These are phyloP conservation scores for Chloroceryle inda DNA, from an alignment of 2,797 vertebrate species.

Conservation along the genomic window DNA sequence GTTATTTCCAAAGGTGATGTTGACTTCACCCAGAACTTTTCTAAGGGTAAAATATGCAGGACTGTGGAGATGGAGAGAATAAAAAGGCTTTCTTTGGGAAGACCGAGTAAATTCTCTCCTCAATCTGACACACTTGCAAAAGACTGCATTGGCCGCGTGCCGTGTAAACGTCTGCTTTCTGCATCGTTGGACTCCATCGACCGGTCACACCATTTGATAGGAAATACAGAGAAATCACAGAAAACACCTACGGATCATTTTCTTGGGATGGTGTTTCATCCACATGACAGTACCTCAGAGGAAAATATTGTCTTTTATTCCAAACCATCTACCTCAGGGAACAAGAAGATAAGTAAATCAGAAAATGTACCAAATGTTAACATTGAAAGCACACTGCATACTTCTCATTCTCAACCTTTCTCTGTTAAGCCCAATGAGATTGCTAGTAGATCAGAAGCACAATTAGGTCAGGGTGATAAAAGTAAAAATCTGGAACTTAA, in stretches of 20 bases:
- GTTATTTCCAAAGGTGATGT: slow-evolving; percentile 55
- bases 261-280: slow-evolving; percentile 76
- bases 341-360: slow-evolving; percentile 72
- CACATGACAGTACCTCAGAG: slow-evolving; percentile 83
- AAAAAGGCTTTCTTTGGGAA: slow-evolving; percentile 78
- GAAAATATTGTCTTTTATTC: slow-evolving; percentile 83
- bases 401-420: slow-evolving; percentile 75
- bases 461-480: slow-evolving; percentile 76
- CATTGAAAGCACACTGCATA: slow-evolving; percentile 76
- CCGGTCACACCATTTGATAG: slow-evolving; percentile 48
- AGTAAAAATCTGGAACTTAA: slow-evolving; percentile 66
- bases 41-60: slow-evolving; percentile 75
- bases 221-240: slow-evolving; percentile 53
- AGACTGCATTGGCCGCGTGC: slow-evolving; percentile 19
- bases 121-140: slow-evolving; percentile 54
- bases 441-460: slow-evolving; percentile 79
- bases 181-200: slow-evolving; percentile 80
- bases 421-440: slow-evolving; percentile 69
- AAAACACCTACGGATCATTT: slow-evolving; percentile 64
- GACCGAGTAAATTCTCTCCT: slow-evolving; percentile 66
- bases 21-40: slow-evolving; percentile 59
- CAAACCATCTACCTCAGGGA: slow-evolving; percentile 84
- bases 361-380: slow-evolving; percentile 54
- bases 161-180: slow-evolving; percentile 82
- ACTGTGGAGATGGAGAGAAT: slow-evolving; percentile 75